Conservation (phyloP, 2,797 vertebrate species). For the Sebastes glaucus region DNA sequence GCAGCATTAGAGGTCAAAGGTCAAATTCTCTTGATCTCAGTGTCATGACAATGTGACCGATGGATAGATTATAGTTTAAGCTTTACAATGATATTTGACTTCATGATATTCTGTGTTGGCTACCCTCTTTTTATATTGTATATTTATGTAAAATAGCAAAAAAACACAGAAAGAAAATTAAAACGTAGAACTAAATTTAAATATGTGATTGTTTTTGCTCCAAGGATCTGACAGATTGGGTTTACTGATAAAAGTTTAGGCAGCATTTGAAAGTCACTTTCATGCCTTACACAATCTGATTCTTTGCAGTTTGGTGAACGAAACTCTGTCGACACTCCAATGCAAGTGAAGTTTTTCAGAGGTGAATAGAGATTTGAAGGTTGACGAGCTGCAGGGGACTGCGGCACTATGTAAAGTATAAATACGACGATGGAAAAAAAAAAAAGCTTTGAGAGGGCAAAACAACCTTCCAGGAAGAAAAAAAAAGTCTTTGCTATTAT, state of each 20-base stretch:
- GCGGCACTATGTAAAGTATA: neutral
- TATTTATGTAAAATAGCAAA: too few species aligned
- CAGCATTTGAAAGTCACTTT: neutral
- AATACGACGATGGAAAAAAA: neutral
- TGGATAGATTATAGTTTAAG: too few species aligned
- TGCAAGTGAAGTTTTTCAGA: neutral
- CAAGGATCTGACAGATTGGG: neutral
- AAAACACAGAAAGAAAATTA: neutral
- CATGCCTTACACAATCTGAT: neutral
- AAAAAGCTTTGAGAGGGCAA: neutral
- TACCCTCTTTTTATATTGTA: fast-evolving
- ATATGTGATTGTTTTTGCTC: neutral
- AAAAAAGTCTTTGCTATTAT: constrained; percentile 5
- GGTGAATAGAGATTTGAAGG: constrained; percentile 14
- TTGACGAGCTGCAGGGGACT: neutral
- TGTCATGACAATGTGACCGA: too few species aligned
- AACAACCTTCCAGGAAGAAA: constrained; percentile 5
- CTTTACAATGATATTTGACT: too few species aligned
- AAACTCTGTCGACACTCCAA: neutral
- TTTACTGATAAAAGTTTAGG: neutral
- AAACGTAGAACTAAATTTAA: neutral
- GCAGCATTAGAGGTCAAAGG: too few species aligned
- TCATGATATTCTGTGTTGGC: too few species aligned
- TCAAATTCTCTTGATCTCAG: too few species aligned
- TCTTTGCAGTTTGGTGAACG: neutral